These are phyloP conservation scores for Phortica magna DNA, from an alignment of 2,888 invertebrate genomes.

Conservation along the genomic window DNA sequence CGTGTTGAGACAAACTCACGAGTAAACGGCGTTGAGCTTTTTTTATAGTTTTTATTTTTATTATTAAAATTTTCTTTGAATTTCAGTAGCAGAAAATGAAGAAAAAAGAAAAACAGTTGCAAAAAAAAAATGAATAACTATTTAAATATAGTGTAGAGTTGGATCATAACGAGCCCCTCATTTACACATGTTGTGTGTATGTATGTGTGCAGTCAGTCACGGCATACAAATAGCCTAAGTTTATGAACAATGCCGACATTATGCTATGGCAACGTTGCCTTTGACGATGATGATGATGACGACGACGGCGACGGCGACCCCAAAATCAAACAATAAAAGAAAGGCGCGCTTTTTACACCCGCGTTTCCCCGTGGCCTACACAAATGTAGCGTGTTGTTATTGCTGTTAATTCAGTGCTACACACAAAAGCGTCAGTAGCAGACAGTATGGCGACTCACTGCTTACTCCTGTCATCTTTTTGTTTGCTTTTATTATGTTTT, in stretches of 20 bases:
- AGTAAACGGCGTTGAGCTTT: neutral
- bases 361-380: neutral
- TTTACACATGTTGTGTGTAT: neutral
- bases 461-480: slow-evolving; percentile 29
- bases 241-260: neutral
- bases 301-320: neutral
- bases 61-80: neutral
- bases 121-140: no score
- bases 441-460: slow-evolving; percentile 36
- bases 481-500: neutral
- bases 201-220: neutral
- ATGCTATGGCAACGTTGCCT: neutral
- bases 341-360: slow-evolving; percentile 5
- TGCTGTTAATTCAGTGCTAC: slow-evolving; percentile 2
- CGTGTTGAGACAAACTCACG: slow-evolving; percentile 30
- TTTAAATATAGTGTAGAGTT: no score
- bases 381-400: neutral
- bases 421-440: neutral
- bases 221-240: slow-evolving; percentile 2
- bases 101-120: neutral
- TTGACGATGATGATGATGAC: neutral
- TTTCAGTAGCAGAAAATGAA: neutral
- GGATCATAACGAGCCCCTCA: neutral
- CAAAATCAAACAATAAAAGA: slow-evolving; percentile 1
- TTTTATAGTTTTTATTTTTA: neutral